These are phyloP conservation scores for Boulengeromyrus knoepffleri DNA, from an alignment of 2,113 vertebrate genomes.

Conservation along the genomic window DNA sequence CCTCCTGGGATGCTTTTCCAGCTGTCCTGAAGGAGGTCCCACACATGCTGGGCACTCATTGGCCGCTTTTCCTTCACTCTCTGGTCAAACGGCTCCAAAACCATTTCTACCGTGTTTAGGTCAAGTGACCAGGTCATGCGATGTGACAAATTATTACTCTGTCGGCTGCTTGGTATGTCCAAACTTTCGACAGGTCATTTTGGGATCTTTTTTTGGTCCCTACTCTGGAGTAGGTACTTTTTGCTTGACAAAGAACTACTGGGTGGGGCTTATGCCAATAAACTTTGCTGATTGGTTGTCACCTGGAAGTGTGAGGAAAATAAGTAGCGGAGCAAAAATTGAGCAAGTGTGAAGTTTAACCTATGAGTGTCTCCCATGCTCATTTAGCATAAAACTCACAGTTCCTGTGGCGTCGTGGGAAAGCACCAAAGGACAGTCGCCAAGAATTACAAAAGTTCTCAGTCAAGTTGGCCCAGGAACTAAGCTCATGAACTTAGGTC, in stretches of 20 bases:
- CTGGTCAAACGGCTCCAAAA: background rate
- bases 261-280: background rate
- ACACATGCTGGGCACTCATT: background rate
- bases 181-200: background rate
- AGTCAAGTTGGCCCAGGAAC: background rate
- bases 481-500: background rate
- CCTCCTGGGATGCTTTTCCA: background rate
- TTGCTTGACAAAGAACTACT: background rate
- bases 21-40: no score
- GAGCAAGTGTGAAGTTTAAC: background rate
- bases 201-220: background rate
- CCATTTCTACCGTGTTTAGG: no score
- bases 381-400: background rate
- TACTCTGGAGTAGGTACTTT: background rate
- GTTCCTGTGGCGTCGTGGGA: background rate
- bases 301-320: background rate
- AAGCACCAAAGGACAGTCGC: background rate
- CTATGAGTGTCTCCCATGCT: background rate
- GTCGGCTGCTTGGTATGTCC: background rate
- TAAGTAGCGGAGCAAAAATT: background rate
- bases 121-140: background rate
- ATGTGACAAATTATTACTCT: background rate
- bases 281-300: background rate
- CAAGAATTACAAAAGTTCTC: background rate
- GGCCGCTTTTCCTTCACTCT: background rate